Conservation (phyloP, 2,888 invertebrate species). For the Volucella bombylans region DNA sequence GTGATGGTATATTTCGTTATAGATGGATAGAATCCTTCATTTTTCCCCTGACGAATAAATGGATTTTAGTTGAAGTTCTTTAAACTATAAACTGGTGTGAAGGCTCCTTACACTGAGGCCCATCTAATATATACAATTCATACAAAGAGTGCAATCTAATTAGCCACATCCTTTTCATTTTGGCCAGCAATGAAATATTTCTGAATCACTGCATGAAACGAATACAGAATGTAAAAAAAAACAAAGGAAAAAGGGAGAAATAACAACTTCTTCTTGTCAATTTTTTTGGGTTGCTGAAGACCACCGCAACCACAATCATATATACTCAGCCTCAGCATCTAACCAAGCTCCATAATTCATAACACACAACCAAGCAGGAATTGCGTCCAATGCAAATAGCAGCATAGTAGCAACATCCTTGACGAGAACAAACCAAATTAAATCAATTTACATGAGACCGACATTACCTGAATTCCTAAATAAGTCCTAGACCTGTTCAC, state of each 20-base stretch:
- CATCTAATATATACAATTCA: background rate
- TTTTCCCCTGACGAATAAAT: slow-evolving; percentile 31
- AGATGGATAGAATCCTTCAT: slow-evolving; percentile 34
- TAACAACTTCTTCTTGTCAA: slow-evolving; percentile 38
- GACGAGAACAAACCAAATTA: slow-evolving; percentile 73
- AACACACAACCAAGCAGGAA: slow-evolving; percentile 37
- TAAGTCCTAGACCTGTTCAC: slow-evolving; percentile 60
- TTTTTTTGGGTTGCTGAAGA: slow-evolving; percentile 17
- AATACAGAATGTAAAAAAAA: background rate
- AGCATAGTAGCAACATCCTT: slow-evolving; percentile 34
- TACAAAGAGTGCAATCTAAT: slow-evolving; percentile 9
- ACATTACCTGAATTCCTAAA: slow-evolving; percentile 74
- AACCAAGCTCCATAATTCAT: slow-evolving; percentile 62
- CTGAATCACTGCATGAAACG: slow-evolving; percentile 28
- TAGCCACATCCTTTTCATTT: background rate
- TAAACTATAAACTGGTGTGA: slow-evolving; percentile 11
- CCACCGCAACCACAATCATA: slow-evolving; percentile 62
- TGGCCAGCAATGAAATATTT: slow-evolving; percentile 31
- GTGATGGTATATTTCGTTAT: slow-evolving; percentile 48
- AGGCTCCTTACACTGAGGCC: slow-evolving; percentile 28
- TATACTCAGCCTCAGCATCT: slow-evolving; percentile 42
- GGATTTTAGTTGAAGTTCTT: slow-evolving; percentile 49
- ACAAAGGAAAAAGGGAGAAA: background rate
- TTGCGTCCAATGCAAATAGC: background rate
- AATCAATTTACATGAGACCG: slow-evolving; percentile 74